A percentile compares a stretch with the other conserved stretches of the same genome.
Evolutionary conservation across 1,140 invertebrate genomes (phyloP).

Genomic region (Conus betulinus): DNA sequence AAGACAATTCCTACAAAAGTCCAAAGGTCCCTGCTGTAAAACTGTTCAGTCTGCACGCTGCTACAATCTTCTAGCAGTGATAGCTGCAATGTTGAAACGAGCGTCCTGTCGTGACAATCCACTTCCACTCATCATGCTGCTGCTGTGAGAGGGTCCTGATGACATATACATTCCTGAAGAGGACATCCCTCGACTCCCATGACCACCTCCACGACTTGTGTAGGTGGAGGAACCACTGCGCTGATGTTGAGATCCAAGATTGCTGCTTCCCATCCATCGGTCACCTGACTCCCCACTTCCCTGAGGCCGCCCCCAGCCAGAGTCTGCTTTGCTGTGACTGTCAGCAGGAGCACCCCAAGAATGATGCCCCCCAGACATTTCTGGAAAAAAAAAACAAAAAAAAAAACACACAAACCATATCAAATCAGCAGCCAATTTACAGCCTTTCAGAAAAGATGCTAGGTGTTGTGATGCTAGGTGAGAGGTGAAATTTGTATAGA

Average conservation of each 20-base stretch:
- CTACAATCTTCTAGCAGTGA: constrained; percentile 40
- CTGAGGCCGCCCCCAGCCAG: constrained; percentile 25
- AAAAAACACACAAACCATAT: no score
- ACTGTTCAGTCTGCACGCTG: not conserved
- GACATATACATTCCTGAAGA: constrained; percentile 36
- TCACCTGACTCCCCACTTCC: constrained; percentile 16
- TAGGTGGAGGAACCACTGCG: constrained; percentile 23
- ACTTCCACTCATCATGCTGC: constrained; percentile 37
- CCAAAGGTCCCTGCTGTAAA: no score
- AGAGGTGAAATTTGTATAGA: no score
- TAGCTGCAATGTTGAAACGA: constrained; percentile 36
- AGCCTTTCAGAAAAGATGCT: no score
- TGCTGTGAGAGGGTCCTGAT: constrained; percentile 25
- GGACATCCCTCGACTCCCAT: constrained; percentile 3
- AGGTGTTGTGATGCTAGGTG: no score
- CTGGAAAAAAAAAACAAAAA: constrained; percentile 21
- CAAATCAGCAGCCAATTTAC: no score
- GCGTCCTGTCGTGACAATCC: constrained; percentile 32
- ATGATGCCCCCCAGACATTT: constrained; percentile 9
- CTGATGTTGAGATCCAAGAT: constrained; percentile 2
- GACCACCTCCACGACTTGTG: not conserved
- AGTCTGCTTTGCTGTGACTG: constrained; percentile 37
- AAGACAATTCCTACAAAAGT: no score
- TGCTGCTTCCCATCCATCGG: constrained; percentile 35
- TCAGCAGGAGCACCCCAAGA: constrained; percentile 35